A percentile compares a stretch with the other conserved stretches of the same genome.
Conservation (phyloP, 2,113 vertebrate genomes). For the Syngnathoides biaculeatus region DNA sequence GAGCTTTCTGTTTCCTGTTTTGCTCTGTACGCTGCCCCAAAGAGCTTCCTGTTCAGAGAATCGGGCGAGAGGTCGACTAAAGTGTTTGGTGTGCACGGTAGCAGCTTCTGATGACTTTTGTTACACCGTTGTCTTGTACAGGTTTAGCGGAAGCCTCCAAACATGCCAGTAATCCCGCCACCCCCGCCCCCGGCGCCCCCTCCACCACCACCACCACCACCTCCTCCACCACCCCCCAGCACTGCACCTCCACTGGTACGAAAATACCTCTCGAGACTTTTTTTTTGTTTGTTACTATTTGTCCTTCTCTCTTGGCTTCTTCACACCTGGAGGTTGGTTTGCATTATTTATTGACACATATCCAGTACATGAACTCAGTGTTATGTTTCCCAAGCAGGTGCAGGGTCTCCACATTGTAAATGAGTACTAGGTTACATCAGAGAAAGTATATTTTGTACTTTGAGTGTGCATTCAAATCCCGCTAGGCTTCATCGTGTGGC, state of each 20-base stretch:
- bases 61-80: conserved; percentile 24
- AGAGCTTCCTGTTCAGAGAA: conserved; percentile 49
- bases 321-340: conserved; percentile 48
- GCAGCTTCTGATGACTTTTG: conserved; percentile 10
- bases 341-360: conserved; percentile 62
- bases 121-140: conserved; percentile 22
- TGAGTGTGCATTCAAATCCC: no score
- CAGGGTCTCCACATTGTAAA: conserved; percentile 40
- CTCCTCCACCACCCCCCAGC: conserved; percentile 45
- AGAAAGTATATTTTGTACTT: neutral
- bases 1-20: conserved; percentile 64
- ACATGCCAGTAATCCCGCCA: conserved; percentile 55
- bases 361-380: conserved; percentile 31
- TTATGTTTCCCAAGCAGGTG: conserved; percentile 48
- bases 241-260: conserved; percentile 56
- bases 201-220: conserved; percentile 30
- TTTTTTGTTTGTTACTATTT: conserved; percentile 23
- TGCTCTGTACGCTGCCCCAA: conserved; percentile 29
- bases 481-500: no score
- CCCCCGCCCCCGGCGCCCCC: conserved; percentile 36
- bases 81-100: conserved; percentile 15
- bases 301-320: conserved; percentile 30
- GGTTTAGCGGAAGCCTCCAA: conserved; percentile 33
- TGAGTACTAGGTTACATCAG: conserved; percentile 7
- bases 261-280: neutral